A percentile compares a stretch with the other conserved stretches of the same genome.
Evolutionary conservation across 2,888 invertebrate genomes (phyloP).

Genomic region (Aporophyla nigra): DNA sequence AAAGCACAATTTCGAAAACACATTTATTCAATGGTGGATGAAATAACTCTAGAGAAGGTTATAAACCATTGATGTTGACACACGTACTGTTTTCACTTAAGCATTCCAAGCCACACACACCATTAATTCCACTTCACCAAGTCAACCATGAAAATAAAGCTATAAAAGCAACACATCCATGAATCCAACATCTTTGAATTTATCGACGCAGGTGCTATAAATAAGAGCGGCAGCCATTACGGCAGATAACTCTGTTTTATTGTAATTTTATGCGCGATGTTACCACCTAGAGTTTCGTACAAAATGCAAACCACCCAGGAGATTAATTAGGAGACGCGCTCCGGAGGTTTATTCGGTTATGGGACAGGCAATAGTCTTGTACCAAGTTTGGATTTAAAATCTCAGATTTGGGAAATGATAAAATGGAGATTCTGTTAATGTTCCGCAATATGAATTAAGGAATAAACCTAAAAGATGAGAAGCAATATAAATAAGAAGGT

Average conservation of each 20-base stretch:
- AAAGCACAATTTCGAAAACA: neutral
- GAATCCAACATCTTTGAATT: conserved; percentile 67
- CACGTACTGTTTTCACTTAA: conserved; percentile 52
- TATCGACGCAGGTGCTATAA: conserved; percentile 78
- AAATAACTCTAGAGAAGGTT: conserved; percentile 6
- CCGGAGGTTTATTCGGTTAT: conserved; percentile 56
- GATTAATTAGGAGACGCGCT: conserved; percentile 67
- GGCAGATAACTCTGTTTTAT: conserved; percentile 84
- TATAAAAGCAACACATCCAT: conserved; percentile 63
- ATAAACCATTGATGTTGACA: conserved; percentile 44
- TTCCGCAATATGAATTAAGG: neutral
- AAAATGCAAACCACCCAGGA: conserved; percentile 67
- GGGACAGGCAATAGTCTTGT: conserved; percentile 39
- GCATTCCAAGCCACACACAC: conserved; percentile 13
- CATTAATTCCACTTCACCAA: conserved; percentile 55
- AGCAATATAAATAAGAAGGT: neutral
- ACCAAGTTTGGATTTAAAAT: conserved; percentile 34
- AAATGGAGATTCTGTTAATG: conserved; percentile 2
- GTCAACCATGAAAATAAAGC: conserved; percentile 57
- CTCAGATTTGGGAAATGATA: neutral
- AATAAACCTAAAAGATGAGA: neutral
- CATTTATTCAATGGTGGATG: conserved; percentile 1
- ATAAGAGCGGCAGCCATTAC: conserved; percentile 80
- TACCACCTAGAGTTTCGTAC: conserved; percentile 70
- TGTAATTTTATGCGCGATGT: conserved; percentile 84